Conservation (phyloP, 2,797 vertebrate species). For the Gymnoscopelus braueri region DNA sequence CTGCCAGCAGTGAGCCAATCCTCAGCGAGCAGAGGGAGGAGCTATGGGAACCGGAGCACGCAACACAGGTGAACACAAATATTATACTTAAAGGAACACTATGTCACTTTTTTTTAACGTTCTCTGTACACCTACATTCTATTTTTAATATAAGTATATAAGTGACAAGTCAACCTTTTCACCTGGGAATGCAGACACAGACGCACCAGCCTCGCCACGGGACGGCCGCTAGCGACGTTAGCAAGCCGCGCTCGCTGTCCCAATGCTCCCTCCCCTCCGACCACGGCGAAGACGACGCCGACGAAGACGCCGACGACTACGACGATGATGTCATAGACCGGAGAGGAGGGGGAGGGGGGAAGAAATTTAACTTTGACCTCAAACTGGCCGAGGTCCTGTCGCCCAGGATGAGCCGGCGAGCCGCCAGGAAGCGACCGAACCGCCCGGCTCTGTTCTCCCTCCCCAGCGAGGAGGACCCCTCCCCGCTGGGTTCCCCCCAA, state of each 20-base stretch:
- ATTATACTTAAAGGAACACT: too few species aligned
- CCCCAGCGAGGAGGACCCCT: constrained; percentile 52
- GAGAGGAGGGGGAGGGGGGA: constrained; percentile 51
- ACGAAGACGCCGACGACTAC: background rate
- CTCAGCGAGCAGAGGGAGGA: constrained; percentile 85
- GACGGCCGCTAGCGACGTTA: constrained; percentile 29
- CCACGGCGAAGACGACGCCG: constrained; percentile 59
- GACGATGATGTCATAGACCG: constrained; percentile 41
- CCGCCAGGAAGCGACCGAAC: constrained; percentile 88
- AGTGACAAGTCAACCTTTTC: too few species aligned
- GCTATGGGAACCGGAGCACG: constrained; percentile 65
- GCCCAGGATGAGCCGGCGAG: constrained; percentile 84
- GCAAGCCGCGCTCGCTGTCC: constrained; percentile 78
- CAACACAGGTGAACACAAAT: too few species aligned
- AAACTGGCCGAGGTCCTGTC: constrained; percentile 86
- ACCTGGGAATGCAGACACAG: constrained; percentile 33
- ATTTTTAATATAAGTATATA: too few species aligned
- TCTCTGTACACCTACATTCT: too few species aligned
- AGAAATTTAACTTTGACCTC: constrained; percentile 84
- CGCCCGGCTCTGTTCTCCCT: constrained; percentile 79
- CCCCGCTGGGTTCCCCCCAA: too few species aligned
- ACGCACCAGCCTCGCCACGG: constrained; percentile 19
- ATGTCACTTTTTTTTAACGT: too few species aligned
- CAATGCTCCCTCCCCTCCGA: constrained; percentile 69
- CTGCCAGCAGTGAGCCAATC: constrained; percentile 95